Evolutionary conservation across 2,888 invertebrate genomes (phyloP).

Genomic region (Frankliniella intonsa): DNA sequence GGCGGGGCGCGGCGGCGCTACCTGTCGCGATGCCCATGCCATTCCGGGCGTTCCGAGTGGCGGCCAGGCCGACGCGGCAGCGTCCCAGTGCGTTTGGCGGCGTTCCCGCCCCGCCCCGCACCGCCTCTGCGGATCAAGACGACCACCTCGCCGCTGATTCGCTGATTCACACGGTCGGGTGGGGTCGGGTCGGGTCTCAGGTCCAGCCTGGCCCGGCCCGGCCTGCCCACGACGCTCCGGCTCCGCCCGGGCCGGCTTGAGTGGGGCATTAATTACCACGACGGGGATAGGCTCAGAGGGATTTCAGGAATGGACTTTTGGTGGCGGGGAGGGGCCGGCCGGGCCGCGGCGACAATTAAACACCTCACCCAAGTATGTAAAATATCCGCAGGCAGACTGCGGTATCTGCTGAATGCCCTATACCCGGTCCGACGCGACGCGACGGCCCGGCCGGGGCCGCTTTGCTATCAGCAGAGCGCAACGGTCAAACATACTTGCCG

Average conservation of each 20-base stretch:
- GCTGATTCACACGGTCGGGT: background rate
- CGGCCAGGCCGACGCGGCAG: background rate
- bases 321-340: background rate
- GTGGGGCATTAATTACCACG: constrained; percentile 4
- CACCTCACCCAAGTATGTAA: background rate
- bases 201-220: background rate
- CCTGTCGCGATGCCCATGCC: background rate
- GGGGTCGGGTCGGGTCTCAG: background rate
- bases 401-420: too few species aligned
- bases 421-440: too few species aligned
- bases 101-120: background rate
- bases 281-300: background rate
- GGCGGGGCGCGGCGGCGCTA: background rate
- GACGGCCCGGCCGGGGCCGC: too few species aligned
- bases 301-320: constrained; percentile 23
- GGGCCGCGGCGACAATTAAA: constrained; percentile 4
- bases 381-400: background rate
- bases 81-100: background rate
- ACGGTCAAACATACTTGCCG: too few species aligned
- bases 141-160: background rate
- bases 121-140: background rate
- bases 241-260: background rate
- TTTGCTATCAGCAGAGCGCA: too few species aligned
- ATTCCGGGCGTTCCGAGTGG: constrained; percentile 6
- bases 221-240: background rate